A percentile compares a stretch with the other conserved stretches of the same genome.
Conservation (phyloP, 2,888 invertebrate species). For the Anodontia alba region DNA sequence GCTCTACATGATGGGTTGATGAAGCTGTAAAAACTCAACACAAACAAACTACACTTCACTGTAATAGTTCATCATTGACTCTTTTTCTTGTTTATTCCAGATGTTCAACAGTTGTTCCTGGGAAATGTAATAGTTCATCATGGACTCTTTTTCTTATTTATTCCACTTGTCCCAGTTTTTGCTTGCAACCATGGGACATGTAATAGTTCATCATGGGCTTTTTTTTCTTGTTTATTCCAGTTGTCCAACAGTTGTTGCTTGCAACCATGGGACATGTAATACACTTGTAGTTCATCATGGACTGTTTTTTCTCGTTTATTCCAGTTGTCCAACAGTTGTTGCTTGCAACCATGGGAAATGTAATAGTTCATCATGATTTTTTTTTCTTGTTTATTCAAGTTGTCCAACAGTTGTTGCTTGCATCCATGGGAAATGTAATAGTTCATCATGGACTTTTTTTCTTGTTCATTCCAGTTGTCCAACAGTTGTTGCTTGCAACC, state of each 20-base stretch:
- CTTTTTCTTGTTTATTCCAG: slow-evolving; percentile 44
- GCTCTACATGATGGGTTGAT: too few species aligned
- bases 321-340: slow-evolving; percentile 58
- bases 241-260: slow-evolving; percentile 51
- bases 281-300: too few species aligned
- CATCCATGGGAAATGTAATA: slow-evolving; percentile 83
- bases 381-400: slow-evolving; percentile 41
- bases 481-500: slow-evolving; percentile 47
- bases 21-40: too few species aligned
- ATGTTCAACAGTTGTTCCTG: slow-evolving; percentile 52
- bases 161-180: slow-evolving; percentile 60
- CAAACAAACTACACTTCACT: too few species aligned
- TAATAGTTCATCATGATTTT: too few species aligned
- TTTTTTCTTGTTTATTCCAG: slow-evolving; percentile 41
- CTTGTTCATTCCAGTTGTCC: slow-evolving; percentile 55
- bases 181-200: slow-evolving; percentile 62
- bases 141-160: background rate
- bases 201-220: too few species aligned
- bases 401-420: slow-evolving; percentile 52
- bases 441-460: too few species aligned
- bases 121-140: slow-evolving; percentile 86
- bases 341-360: slow-evolving; percentile 62
- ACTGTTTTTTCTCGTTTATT: slow-evolving; percentile 23
- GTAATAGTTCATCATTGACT: too few species aligned
- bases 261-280: slow-evolving; percentile 80